Evolutionary conservation across 2,888 invertebrate genomes (phyloP).

Genomic region (Matsumyia berberina): DNA sequence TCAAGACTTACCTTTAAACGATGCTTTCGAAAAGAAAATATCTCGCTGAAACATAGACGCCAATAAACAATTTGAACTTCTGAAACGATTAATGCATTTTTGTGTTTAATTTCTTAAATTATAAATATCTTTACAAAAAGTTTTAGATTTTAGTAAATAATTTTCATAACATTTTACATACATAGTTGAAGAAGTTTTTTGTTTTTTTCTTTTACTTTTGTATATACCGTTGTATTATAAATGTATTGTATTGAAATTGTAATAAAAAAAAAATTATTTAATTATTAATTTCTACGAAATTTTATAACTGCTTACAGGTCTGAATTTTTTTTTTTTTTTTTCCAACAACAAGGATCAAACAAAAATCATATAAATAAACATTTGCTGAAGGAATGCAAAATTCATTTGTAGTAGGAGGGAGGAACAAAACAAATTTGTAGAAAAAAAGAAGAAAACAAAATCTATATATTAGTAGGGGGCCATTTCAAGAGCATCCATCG

Average conservation of each 20-base stretch:
- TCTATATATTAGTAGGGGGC: constrained; percentile 27
- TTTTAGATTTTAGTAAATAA: constrained; percentile 71
- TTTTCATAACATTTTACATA: constrained; percentile 76
- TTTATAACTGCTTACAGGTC: constrained; percentile 62
- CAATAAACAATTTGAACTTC: constrained; percentile 42
- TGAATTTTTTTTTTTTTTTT: constrained; percentile 40
- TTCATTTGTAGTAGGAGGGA: constrained; percentile 50
- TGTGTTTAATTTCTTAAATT: constrained; percentile 74
- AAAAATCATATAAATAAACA: constrained; percentile 54
- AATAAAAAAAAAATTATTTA: constrained; percentile 44
- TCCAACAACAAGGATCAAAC: constrained; percentile 52
- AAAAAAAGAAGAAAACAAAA: constrained; percentile 60
- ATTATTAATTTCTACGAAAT: constrained; percentile 32
- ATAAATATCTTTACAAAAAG: constrained; percentile 75
- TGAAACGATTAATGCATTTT: constrained; percentile 72
- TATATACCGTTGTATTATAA: constrained; percentile 65
- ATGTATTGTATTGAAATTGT: constrained; percentile 71
- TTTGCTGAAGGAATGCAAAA: constrained; percentile 65
- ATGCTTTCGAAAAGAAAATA: no score
- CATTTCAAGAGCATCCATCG: constrained; percentile 41
- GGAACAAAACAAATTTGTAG: constrained; percentile 60
- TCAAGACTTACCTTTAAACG: no score
- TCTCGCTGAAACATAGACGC: no score
- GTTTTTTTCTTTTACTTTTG: constrained; percentile 52
- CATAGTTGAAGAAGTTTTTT: constrained; percentile 70